These are phyloP conservation scores for Phenganax subtilis DNA, from an alignment of 92 coral and sea anemone species.

Conservation along the genomic window DNA sequence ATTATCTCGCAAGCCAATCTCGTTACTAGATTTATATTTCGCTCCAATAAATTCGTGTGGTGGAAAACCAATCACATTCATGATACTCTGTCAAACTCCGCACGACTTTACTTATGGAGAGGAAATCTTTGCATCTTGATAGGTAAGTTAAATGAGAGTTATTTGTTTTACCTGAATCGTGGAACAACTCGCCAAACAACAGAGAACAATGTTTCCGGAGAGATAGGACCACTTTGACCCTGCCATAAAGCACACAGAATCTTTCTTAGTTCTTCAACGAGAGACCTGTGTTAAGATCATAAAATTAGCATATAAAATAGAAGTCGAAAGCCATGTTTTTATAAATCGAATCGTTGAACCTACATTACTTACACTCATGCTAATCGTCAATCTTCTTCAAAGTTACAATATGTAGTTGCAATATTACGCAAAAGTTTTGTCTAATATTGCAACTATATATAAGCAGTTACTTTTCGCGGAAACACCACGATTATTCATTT, in stretches of 20 bases:
- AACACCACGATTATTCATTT: too few species aligned
- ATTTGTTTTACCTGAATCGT: constrained; percentile 74
- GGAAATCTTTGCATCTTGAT: too few species aligned
- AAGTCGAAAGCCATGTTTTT: background rate
- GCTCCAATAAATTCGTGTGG: too few species aligned
- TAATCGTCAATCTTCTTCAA: too few species aligned
- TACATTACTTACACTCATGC: too few species aligned
- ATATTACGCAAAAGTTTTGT: background rate
- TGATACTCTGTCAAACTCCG: too few species aligned
- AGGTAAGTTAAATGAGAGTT: background rate
- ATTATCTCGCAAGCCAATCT: too few species aligned
- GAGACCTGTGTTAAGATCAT: constrained; percentile 54
- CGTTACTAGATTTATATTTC: too few species aligned
- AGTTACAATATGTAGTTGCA: too few species aligned
- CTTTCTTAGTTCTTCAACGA: constrained; percentile 93
- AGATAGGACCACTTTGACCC: constrained; percentile 80
- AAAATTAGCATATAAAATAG: background rate
- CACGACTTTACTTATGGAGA: too few species aligned
- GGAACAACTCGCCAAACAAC: constrained; percentile 99
- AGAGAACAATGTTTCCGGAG: constrained; percentile 89
- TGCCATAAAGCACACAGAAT: constrained; percentile 97
- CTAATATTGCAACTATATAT: background rate
- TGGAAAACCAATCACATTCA: too few species aligned
- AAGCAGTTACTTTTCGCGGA: background rate
- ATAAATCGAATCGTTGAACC: too few species aligned